These are phyloP conservation scores for Centrocercus urophasianus DNA, from an alignment of 2,113 vertebrate species.

Conservation along the genomic window DNA sequence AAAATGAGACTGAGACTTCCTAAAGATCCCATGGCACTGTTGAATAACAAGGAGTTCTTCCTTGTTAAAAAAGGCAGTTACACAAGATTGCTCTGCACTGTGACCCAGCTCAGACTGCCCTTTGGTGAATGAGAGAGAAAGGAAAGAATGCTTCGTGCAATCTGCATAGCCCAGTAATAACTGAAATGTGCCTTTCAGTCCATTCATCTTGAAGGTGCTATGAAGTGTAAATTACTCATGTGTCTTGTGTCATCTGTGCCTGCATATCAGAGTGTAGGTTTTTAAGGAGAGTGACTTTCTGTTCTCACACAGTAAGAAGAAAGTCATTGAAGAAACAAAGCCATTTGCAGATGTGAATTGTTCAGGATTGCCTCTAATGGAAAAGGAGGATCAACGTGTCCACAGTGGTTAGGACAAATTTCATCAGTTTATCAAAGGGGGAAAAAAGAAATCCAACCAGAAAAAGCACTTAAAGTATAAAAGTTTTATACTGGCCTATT, in stretches of 20 bases:
- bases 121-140: background rate
- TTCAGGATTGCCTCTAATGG: background rate
- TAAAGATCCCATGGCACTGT: background rate
- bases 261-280: background rate
- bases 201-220: background rate
- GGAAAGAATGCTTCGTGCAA: background rate
- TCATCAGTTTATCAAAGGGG: background rate
- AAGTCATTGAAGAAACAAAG: background rate
- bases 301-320: background rate
- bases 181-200: background rate
- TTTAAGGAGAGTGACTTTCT: background rate
- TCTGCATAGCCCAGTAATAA: background rate
- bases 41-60: background rate
- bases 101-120: background rate
- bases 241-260: background rate
- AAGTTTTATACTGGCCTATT: constrained; percentile 57
- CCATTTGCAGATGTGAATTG: background rate
- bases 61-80: background rate
- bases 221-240: background rate
- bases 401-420: background rate
- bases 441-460: fast-evolving
- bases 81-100: background rate
- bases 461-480: constrained; percentile 27
- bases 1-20: background rate
- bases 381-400: background rate